These are phyloP conservation scores for Tapirus indicus DNA, from an alignment of 2,797 vertebrate genomes.

Conservation along the genomic window DNA sequence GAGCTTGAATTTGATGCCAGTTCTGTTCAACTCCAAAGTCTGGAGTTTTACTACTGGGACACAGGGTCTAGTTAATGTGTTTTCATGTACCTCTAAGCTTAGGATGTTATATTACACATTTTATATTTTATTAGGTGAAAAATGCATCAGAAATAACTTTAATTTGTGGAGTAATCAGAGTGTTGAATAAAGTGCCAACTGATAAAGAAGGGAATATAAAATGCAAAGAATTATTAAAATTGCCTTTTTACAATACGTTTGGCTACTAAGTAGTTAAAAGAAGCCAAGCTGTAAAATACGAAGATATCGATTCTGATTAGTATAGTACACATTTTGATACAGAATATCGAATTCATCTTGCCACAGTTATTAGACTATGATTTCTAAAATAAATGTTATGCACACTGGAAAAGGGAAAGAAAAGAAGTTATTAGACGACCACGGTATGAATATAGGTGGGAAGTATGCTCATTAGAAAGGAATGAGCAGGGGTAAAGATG, in stretches of 20 bases:
- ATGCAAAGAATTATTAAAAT: slow-evolving; percentile 40
- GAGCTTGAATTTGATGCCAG: not conserved
- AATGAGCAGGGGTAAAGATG: not conserved
- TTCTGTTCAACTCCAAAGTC: not conserved
- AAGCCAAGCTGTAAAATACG: not conserved
- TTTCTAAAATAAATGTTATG: slow-evolving; percentile 53
- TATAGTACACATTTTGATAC: not conserved
- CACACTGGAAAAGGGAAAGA: not conserved
- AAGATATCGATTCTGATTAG: not conserved
- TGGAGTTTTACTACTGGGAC: not conserved
- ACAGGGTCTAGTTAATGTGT: not conserved
- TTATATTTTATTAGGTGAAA: slow-evolving; percentile 24
- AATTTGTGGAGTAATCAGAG: not conserved
- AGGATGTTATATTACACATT: not conserved
- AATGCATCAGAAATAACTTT: slow-evolving; percentile 11
- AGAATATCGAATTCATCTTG: slow-evolving; percentile 1
- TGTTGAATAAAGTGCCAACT: slow-evolving; percentile 36
- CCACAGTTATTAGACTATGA: not conserved
- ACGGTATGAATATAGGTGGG: not conserved
- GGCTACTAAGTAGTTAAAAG: slow-evolving; percentile 26
- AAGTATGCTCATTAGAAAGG: not conserved
- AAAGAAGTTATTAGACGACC: not conserved
- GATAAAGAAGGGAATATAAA: not conserved
- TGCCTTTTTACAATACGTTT: not conserved
- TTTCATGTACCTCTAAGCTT: slow-evolving; percentile 26